phyloP scores from a whole-genome alignment of 1,140 invertebrate species.

The Goniozus legneri region DNA sequence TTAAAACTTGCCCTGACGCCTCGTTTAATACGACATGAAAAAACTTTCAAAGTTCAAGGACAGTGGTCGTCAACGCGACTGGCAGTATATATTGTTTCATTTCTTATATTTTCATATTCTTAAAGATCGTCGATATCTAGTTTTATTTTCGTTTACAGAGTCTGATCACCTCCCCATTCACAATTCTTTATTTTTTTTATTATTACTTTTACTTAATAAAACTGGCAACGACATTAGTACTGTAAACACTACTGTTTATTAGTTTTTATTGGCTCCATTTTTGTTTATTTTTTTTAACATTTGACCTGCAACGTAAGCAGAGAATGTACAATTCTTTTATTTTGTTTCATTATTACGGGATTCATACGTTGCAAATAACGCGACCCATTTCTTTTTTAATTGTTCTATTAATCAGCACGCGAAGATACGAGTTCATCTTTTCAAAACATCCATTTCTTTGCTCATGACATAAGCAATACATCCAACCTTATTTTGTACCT shows the following conservation, averaged over 20 bases:
- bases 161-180: too few species aligned
- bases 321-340: conserved; percentile 38
- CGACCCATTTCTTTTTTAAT: conserved; percentile 9
- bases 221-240: conserved; percentile 28
- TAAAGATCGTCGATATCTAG: too few species aligned
- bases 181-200: too few species aligned
- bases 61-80: conserved; percentile 33
- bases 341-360: too few species aligned
- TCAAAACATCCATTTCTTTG: conserved; percentile 9
- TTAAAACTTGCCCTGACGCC: neutral
- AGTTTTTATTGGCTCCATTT: conserved; percentile 25
- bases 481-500: conserved; percentile 17
- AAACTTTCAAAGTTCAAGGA: conserved; percentile 17
- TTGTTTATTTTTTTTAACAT: conserved; percentile 28
- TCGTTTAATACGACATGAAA: conserved; percentile 15
- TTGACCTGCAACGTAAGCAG: conserved; percentile 37
- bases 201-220: conserved; percentile 18
- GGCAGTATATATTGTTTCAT: conserved; percentile 36
- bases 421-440: conserved; percentile 9
- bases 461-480: conserved; percentile 16
- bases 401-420: conserved; percentile 12
- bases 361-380: conserved; percentile 22
- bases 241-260: conserved; percentile 38
- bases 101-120: neutral
- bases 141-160: too few species aligned